Conservation (phyloP, 2,113 vertebrate genomes). For the Piaya cayana region DNA sequence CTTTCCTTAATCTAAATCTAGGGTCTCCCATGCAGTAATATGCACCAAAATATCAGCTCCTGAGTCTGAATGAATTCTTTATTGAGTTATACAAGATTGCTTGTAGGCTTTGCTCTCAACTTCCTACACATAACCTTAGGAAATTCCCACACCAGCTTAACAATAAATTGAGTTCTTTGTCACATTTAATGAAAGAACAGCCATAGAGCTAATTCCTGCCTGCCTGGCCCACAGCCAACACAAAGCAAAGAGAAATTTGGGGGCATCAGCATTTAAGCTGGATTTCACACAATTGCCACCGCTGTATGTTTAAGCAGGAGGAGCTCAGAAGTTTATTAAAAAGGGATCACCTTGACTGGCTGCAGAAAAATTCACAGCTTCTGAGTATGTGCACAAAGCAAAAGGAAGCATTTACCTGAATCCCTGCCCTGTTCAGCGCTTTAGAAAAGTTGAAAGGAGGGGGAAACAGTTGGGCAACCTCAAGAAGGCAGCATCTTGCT, state of each 20-base stretch:
- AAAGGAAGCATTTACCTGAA: background rate
- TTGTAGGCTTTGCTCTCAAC: slow-evolving; percentile 28
- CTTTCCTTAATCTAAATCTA: background rate
- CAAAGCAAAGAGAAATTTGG: slow-evolving; percentile 3
- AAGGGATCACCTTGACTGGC: background rate
- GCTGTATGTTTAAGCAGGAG: background rate
- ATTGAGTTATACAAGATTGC: background rate
- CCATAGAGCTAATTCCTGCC: slow-evolving; percentile 38
- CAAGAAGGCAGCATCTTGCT: background rate
- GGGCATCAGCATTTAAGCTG: slow-evolving; percentile 10
- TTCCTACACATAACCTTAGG: slow-evolving; percentile 10
- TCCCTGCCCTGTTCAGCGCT: background rate
- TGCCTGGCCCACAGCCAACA: background rate
- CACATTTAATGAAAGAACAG: slow-evolving; percentile 31
- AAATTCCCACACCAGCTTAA: slow-evolving; percentile 52
- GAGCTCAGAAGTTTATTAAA: background rate
- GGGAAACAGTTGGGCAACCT: background rate
- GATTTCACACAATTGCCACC: background rate
- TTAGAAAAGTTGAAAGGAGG: background rate
- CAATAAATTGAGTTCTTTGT: slow-evolving; percentile 46
- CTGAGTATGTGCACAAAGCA: background rate
- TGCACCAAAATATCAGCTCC: background rate
- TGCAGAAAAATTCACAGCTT: background rate
- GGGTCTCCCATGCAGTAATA: background rate
- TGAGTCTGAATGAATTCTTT: background rate